Percentiles rank a stretch among this genome's conserved stretches.
Conservation (phyloP, 2,888 invertebrate species). For the Eupithecia vulgata region DNA sequence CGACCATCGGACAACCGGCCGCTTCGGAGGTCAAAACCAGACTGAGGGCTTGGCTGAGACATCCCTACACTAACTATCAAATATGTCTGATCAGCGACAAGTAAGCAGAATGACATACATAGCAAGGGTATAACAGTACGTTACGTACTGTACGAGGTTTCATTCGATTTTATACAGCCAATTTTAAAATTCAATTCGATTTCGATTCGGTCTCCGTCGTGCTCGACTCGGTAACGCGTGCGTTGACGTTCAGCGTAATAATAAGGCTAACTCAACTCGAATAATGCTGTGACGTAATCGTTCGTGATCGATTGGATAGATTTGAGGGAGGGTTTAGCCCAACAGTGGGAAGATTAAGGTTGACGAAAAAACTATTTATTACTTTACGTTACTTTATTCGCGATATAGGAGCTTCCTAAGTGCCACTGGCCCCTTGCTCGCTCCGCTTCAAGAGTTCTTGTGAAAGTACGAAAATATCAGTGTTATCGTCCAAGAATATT, state of each 20-base stretch:
- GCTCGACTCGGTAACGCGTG: neutral
- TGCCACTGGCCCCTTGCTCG: conserved; percentile 57
- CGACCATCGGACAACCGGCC: too few species aligned
- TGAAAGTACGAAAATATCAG: conserved; percentile 39
- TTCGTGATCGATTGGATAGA: neutral
- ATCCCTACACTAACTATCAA: too few species aligned
- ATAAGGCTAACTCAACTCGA: neutral
- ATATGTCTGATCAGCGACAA: too few species aligned
- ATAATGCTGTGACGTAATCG: neutral
- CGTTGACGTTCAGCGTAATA: neutral
- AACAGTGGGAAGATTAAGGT: neutral
- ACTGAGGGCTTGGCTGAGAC: too few species aligned
- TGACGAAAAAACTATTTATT: neutral
- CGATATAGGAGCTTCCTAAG: conserved; percentile 53
- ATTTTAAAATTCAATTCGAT: neutral
- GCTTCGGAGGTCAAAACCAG: too few species aligned
- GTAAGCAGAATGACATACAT: too few species aligned
- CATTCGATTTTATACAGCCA: neutral
- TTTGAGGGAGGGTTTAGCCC: neutral
- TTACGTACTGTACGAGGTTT: neutral
- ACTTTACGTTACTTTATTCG: neutral
- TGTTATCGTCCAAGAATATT: conserved; percentile 19
- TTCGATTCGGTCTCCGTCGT: neutral
- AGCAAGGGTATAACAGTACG: too few species aligned
- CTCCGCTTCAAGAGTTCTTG: conserved; percentile 45